A percentile compares a stretch with the other conserved stretches of the same genome.
Conservation (phyloP, 2,113 vertebrate genomes). For the Zosterops japonicus region DNA sequence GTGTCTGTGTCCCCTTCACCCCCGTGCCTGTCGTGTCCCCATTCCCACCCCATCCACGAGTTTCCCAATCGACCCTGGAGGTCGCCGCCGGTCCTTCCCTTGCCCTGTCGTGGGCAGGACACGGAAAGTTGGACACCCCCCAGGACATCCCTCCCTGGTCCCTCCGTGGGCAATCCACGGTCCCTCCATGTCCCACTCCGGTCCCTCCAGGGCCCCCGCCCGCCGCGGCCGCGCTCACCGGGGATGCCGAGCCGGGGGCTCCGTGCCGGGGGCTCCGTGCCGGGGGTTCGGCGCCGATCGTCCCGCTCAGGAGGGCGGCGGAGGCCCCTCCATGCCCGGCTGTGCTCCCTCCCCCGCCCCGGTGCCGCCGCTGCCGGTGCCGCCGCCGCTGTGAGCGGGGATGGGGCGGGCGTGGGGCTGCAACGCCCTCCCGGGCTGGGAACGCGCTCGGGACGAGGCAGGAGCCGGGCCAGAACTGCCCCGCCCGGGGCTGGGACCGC, state of each 20-base stretch:
- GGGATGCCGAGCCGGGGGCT: not conserved
- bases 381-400: not conserved
- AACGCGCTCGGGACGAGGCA: not conserved
- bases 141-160: not conserved
- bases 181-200: not conserved
- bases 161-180: not conserved
- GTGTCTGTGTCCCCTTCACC: rapidly evolving
- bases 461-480: not conserved
- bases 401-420: not conserved
- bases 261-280: not conserved
- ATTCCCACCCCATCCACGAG: not conserved
- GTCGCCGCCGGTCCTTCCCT: too few relatives aligned
- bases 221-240: not conserved
- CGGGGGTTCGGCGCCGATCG: not conserved
- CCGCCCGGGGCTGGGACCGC: not conserved
- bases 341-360: not conserved
- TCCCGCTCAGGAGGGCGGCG: not conserved
- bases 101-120: not conserved
- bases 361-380: not conserved
- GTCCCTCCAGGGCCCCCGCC: not conserved
- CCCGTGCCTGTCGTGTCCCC: not conserved
- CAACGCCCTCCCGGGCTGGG: not conserved
- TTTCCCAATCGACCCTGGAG: too few relatives aligned
- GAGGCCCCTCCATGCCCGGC: not conserved
- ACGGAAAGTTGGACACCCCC: not conserved